Evolutionary conservation across 2,113 vertebrate species (phyloP), one percentile per base, ranked within the genome.

Genomic region (Oenanthe oenanthe): DNA sequence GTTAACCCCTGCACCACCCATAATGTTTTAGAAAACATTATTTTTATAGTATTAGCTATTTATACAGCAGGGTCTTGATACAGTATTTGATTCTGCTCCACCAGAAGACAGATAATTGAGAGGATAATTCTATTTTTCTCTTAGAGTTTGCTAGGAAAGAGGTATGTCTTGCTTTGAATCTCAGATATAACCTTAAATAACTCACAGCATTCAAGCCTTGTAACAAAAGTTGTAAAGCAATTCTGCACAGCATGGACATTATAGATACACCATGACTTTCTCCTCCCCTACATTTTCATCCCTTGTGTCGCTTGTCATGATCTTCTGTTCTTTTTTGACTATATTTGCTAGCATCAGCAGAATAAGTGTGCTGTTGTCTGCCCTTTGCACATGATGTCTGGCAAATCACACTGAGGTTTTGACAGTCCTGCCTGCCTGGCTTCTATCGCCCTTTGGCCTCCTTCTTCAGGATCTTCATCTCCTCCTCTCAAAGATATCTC

Each of bases 1-100:
- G 10, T 45, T 77, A 45, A 14, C 2, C 4, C 3, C 5, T 4
- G 13, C 5, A 1, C 14, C 2, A 3, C 7, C 14, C 2, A 42
- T 11, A 13, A 31, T 45, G 6, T 18, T 92, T 77, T n/a, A 70
- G 6, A 58, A 76, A 80, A 32, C 5, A 4, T 12, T 61, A 24
- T 70, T 88, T 93, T 93, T 76, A 29, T 19, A n/a, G 13, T 36
- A 6, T 26, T 73, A 90, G 34, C 51, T 80, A 71, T 38, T 77
- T 57, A 53, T 32, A 54, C 3, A 51, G 21, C 28, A 43, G 7
- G 2, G 6, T 51, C 56, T 76, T 65, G 32, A 77, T 34, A 21
- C 4, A 11, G 9, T 60, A 24, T n/a, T 75, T 72, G 31, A 75
- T 60, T 77, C 53, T 79, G 25, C 36, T 78, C 17, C 28, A 70